Percentiles rank a stretch among this genome's conserved stretches.
These are phyloP conservation scores for Tenthredo distinguenda DNA, from an alignment of 2,888 invertebrate genomes.

Conservation along the genomic window DNA sequence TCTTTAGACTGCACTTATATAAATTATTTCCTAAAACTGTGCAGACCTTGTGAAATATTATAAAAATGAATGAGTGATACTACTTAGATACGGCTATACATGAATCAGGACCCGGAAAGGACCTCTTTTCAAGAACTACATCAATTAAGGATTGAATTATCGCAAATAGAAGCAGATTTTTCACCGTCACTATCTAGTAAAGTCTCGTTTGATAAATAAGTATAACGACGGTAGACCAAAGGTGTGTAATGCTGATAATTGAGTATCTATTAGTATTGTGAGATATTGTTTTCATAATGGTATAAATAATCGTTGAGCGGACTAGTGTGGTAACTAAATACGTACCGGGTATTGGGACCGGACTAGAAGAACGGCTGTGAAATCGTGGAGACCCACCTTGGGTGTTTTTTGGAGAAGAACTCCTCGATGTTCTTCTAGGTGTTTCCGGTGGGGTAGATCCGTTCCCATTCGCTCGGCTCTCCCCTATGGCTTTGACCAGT, in stretches of 20 bases:
- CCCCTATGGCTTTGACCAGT: constrained; percentile 86
- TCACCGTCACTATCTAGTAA: background rate
- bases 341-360: constrained; percentile 82
- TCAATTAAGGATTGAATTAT: background rate
- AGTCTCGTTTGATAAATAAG: background rate
- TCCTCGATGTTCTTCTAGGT: constrained; percentile 79
- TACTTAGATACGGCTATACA: background rate
- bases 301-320: background rate
- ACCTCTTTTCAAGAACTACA: background rate
- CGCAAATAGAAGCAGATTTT: background rate
- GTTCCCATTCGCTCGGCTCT: constrained; percentile 89
- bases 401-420: constrained; percentile 79
- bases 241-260: constrained; percentile 28
- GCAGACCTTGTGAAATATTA: background rate
- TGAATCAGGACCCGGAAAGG: background rate
- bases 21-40: background rate
- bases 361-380: constrained; percentile 81
- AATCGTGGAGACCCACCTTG: constrained; percentile 79
- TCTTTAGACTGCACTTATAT: background rate
- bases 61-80: constrained; percentile 9
- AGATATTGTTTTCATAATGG: constrained; percentile 1
- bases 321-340: constrained; percentile 55
- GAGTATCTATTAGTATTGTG: constrained; percentile 50
- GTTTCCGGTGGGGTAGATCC: constrained; percentile 87
- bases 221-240: background rate